Evolutionary conservation across 2,888 invertebrate genomes (phyloP).

Genomic region (Eupithecia centaureata): DNA sequence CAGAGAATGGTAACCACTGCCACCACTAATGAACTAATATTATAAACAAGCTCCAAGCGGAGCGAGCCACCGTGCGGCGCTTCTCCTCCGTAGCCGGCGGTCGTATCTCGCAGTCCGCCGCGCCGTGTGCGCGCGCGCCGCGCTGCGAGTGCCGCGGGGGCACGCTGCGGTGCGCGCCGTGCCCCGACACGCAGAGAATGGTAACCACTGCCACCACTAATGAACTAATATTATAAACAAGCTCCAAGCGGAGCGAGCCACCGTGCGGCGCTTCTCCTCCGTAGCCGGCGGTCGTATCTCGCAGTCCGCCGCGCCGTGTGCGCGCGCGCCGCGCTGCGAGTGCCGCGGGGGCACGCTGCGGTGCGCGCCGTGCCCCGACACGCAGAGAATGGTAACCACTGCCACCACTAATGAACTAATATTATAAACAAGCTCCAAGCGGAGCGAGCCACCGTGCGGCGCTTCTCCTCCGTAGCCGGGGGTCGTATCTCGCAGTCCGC

Average conservation of each 20-base stretch:
- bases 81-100: background rate
- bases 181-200: slow-evolving; percentile 56
- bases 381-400: slow-evolving; percentile 52
- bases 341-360: slow-evolving; percentile 67
- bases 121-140: slow-evolving; percentile 52
- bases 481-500: too few species aligned
- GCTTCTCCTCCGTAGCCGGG: background rate
- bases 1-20: slow-evolving; percentile 51
- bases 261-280: slow-evolving; percentile 54
- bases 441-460: too few species aligned
- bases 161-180: slow-evolving; percentile 66
- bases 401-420: too few species aligned
- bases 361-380: slow-evolving; percentile 66
- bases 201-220: slow-evolving; percentile 46
- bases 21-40: too few species aligned
- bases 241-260: slow-evolving; percentile 40
- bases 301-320: slow-evolving; percentile 50
- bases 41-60: background rate
- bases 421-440: background rate
- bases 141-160: slow-evolving; percentile 76
- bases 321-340: slow-evolving; percentile 68
- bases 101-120: slow-evolving; percentile 53
- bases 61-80: slow-evolving; percentile 61
- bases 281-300: slow-evolving; percentile 47
- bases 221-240: too few species aligned